phyloP scores from a whole-genome alignment of 2,113 vertebrate genomes.

The Anhinga anhinga region DNA sequence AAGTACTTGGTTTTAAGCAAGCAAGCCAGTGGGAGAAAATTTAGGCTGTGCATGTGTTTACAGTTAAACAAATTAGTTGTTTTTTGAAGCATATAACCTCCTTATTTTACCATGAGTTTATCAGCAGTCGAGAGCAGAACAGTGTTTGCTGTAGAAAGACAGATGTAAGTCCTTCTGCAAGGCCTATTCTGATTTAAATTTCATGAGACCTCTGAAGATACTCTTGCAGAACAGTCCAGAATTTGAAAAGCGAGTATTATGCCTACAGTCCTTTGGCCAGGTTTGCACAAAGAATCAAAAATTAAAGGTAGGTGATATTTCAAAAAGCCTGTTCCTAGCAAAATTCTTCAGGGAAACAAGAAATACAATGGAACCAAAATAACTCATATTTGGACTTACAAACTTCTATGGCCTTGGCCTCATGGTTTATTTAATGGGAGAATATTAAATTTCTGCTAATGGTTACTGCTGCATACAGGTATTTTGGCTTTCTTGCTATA shows the following conservation, averaged over 20 bases:
- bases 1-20: neutral
- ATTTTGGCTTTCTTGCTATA: neutral
- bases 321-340: neutral
- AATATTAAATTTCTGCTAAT: neutral
- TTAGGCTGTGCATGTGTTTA: neutral
- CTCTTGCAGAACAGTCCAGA: neutral
- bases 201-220: neutral
- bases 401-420: neutral
- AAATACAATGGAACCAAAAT: neutral
- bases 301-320: neutral
- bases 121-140: neutral
- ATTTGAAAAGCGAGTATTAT: neutral
- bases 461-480: fast-evolving
- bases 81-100: neutral
- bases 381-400: neutral
- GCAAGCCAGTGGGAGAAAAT: neutral
- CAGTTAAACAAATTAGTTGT: neutral
- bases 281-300: neutral
- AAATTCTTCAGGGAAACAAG: neutral
- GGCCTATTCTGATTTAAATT: neutral
- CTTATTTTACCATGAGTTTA: neutral
- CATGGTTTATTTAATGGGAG: neutral
- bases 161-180: neutral
- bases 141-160: neutral
- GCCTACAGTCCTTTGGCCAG: neutral